A percentile compares a stretch with the other conserved stretches of the same genome.
Conservation (phyloP, 2,888 invertebrate species). For the Charanyca ferruginea region DNA sequence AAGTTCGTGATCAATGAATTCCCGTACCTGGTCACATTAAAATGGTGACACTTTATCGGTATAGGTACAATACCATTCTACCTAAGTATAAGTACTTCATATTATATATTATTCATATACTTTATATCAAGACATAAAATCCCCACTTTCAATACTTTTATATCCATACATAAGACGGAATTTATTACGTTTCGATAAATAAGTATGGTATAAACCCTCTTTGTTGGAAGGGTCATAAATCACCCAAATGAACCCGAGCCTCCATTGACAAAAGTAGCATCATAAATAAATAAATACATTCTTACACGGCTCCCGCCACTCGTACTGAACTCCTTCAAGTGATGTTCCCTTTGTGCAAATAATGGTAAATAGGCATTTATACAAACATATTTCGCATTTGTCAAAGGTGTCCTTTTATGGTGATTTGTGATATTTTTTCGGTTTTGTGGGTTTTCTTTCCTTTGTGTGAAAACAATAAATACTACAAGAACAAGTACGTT, state of each 20-base stretch:
- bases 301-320: conserved; percentile 72
- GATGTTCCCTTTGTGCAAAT: conserved; percentile 73
- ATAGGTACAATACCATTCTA: background rate
- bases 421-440: conserved; percentile 57
- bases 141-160: conserved; percentile 69
- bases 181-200: conserved; percentile 85
- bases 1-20: too few relatives aligned
- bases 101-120: conserved; percentile 50
- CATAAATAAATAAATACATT: conserved; percentile 85
- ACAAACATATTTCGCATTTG: conserved; percentile 66
- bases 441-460: conserved; percentile 22
- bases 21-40: background rate
- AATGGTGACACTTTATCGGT: background rate
- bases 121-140: conserved; percentile 68
- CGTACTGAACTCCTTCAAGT: conserved; percentile 72
- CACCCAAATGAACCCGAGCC: conserved; percentile 81
- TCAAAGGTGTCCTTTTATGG: conserved; percentile 58
- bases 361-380: conserved; percentile 71
- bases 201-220: conserved; percentile 80
- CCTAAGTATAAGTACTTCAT: background rate
- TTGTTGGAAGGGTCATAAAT: conserved; percentile 84
- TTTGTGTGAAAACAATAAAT: conserved; percentile 28
- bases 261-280: conserved; percentile 85
- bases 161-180: conserved; percentile 76
- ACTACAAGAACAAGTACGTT: background rate